Conservation (phyloP, 2,113 vertebrate species). For the Stegostoma tigrinum region DNA sequence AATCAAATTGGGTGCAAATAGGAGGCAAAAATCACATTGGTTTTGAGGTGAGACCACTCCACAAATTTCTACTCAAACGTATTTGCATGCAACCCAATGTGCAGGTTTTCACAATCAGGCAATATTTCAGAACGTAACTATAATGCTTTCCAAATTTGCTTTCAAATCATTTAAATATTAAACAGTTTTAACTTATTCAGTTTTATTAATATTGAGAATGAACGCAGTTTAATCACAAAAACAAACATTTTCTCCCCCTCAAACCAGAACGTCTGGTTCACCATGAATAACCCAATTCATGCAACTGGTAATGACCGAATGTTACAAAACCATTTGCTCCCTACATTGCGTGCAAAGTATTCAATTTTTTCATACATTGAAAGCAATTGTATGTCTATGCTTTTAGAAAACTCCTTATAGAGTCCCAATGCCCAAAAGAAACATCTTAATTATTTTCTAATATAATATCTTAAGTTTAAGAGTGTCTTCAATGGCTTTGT, state of each 20-base stretch:
- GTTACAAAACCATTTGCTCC: not conserved
- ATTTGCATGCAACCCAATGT: not conserved
- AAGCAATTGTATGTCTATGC: not conserved
- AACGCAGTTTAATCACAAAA: not conserved
- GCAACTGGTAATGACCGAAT: not conserved
- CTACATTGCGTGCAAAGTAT: not conserved
- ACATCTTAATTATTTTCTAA: not conserved
- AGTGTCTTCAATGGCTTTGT: not conserved
- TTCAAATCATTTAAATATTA: not conserved
- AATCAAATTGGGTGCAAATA: not conserved
- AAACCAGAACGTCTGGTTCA: not conserved
- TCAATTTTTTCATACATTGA: not conserved
- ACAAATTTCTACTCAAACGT: not conserved
- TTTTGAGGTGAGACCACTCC: not conserved
- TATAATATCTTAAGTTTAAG: not conserved
- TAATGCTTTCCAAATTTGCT: not conserved
- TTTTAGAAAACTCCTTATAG: not conserved
- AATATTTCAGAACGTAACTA: not conserved
- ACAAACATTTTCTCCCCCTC: not conserved
- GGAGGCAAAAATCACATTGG: not conserved
- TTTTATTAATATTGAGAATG: not conserved
- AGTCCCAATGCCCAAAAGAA: not conserved
- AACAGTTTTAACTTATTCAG: not conserved
- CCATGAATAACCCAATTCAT: not conserved
- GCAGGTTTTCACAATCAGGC: not conserved